Evolutionary conservation across 2,888 invertebrate genomes (phyloP), one percentile per base, ranked within the genome.

Genomic region (Eilema griseolum): DNA sequence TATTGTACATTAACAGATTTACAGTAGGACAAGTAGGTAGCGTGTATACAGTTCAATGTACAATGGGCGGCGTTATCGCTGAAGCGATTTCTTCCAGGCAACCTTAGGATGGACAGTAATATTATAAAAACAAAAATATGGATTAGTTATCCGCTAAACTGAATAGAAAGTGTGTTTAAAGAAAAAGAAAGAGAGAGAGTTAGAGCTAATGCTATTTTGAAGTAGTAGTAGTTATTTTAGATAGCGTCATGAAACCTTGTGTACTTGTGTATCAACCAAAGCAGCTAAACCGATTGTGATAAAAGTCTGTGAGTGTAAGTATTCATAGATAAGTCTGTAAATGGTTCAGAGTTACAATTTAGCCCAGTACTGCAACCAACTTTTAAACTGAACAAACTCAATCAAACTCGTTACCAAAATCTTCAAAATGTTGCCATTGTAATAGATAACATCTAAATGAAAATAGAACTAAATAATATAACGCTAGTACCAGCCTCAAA

Each of bases 401-500:
- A n/a, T n/a, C 2, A 8, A 20, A 7, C 20, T 46, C 46, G 20
- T 14, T 46, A 46, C 20, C 1, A 46, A 46, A 20, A 20, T 46
- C 7, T 10, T n/a, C 52, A 52, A 52, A 52, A 52, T n/a, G n/a
- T 46, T 52, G 52, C 52, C 10, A 52, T n/a, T 52, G 8, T 37
- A 52, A 28, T 14, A 64, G 64, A 26, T 31, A 64, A 28, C 8
- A 28, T 52, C 2, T 0, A 26, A 37, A 12, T 16, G 26, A 66
- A 60, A 66, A 66, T 60, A 67, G 2, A 33, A 37, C n/a, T 23
- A 31, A 24, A 28, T 33, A 31, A 37, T 63, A 57, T 63, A 28
- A 62, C 62, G 59, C 64, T 60, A 60, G 23, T 33, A 24, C 52
- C 24, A 46, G 28, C 16, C 59, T 28, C 57, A 23, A 59, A 52